Conservation (phyloP, 2,113 vertebrate genomes). For the Ptilonorhynchus violaceus region DNA sequence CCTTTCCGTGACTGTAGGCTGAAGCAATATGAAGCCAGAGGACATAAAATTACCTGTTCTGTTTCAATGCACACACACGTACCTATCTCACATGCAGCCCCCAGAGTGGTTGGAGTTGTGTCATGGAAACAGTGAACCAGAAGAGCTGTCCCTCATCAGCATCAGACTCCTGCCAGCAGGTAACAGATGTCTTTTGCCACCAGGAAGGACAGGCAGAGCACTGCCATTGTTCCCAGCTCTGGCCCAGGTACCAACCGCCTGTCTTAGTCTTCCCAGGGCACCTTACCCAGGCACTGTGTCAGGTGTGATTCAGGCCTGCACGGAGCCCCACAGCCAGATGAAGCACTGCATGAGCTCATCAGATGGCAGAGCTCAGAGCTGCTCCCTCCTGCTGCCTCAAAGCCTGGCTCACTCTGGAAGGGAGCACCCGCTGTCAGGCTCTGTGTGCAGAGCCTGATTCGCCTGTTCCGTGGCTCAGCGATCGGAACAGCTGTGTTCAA, state of each 20-base stretch:
- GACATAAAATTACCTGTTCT: not conserved
- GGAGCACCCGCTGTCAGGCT: accelerated
- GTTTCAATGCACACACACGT: not conserved
- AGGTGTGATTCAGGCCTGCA: not conserved
- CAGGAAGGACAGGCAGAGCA: not conserved
- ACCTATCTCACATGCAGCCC: not conserved
- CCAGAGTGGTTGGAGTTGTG: accelerated
- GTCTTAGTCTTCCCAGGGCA: not conserved
- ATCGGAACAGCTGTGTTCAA: not conserved
- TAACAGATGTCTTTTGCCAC: not conserved
- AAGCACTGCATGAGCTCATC: not conserved
- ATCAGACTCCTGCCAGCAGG: not conserved
- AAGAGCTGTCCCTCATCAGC: not conserved
- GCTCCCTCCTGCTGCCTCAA: not conserved
- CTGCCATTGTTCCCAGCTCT: not conserved
- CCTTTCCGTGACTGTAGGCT: not conserved
- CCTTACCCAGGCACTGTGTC: not conserved
- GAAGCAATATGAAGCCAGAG: not conserved
- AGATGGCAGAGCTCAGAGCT: not conserved
- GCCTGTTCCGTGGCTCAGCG: not conserved
- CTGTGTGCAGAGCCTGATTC: not conserved
- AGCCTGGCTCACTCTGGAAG: not conserved
- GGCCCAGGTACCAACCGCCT: not conserved
- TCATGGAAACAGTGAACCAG: not conserved
- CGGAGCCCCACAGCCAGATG: not conserved